Conservation (phyloP, 2,113 vertebrate genomes). For the Heterocephalus glaber region DNA sequence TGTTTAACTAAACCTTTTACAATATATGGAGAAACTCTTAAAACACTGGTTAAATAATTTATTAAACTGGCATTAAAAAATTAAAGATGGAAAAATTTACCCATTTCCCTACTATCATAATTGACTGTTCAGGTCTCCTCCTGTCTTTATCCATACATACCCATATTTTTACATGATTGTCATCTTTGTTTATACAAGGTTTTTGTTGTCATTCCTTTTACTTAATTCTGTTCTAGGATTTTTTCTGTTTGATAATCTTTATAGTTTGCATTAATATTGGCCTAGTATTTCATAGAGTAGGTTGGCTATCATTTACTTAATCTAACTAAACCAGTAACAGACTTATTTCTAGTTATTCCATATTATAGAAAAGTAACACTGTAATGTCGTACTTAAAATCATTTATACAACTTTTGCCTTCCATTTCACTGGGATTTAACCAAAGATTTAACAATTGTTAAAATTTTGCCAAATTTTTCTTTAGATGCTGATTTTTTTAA, state of each 20-base stretch:
- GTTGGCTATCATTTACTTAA: constrained; percentile 39
- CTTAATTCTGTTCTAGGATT: constrained; percentile 2
- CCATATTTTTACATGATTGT: background rate
- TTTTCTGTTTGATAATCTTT: constrained; percentile 59
- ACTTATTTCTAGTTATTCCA: constrained; percentile 54
- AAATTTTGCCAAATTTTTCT: constrained; percentile 42
- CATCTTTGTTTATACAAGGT: background rate
- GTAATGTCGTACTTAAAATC: constrained; percentile 53
- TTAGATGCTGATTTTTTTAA: background rate
- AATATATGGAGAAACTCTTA: constrained; percentile 2
- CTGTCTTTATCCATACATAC: background rate
- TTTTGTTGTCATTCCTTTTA: constrained; percentile 45
- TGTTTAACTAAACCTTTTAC: constrained; percentile 38
- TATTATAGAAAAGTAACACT: constrained; percentile 9
- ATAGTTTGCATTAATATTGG: constrained; percentile 37
- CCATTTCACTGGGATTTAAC: background rate
- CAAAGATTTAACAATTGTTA: background rate
- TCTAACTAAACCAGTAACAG: constrained; percentile 45
- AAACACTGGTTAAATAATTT: constrained; percentile 44
- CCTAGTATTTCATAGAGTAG: constrained; percentile 42
- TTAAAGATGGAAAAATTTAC: constrained; percentile 21
- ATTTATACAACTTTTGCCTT: constrained; percentile 41
- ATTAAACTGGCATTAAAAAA: constrained; percentile 49
- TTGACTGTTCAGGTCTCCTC: background rate
- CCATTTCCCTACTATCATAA: background rate